These are phyloP conservation scores for Myotis planiceps DNA, from an alignment of 2,797 vertebrate species.

Conservation along the genomic window DNA sequence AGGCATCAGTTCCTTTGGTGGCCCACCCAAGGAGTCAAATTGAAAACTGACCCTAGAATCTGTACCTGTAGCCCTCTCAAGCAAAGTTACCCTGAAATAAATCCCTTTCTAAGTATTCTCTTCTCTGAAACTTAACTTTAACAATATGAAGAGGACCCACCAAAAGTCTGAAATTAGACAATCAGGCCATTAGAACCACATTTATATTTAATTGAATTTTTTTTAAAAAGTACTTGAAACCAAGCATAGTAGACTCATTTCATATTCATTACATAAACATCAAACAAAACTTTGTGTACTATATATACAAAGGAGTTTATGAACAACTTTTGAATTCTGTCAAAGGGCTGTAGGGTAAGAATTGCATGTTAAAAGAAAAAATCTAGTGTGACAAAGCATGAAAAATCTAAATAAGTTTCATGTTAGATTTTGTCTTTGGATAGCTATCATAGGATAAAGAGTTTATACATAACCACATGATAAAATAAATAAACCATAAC, in stretches of 20 bases:
- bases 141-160: not conserved
- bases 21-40: not conserved
- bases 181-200: not conserved
- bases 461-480: not conserved
- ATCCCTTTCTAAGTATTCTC: not conserved
- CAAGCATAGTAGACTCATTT: not conserved
- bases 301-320: not conserved
- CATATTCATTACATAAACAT: not conserved
- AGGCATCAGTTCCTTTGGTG: not conserved
- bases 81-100: not conserved
- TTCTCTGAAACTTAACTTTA: not conserved
- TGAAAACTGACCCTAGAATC: not conserved
- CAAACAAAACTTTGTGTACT: not conserved
- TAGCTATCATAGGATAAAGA: not conserved
- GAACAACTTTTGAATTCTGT: not conserved
- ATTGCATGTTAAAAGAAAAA: not conserved
- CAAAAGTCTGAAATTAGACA: not conserved
- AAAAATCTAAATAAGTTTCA: not conserved
- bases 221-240: not conserved
- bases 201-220: not conserved
- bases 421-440: not conserved
- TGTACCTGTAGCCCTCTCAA: not conserved
- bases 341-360: not conserved
- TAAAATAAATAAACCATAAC: not conserved
- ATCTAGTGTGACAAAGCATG: not conserved